phyloP scores from a whole-genome alignment of 2,888 invertebrate genomes.

The Drosophila rellima region DNA sequence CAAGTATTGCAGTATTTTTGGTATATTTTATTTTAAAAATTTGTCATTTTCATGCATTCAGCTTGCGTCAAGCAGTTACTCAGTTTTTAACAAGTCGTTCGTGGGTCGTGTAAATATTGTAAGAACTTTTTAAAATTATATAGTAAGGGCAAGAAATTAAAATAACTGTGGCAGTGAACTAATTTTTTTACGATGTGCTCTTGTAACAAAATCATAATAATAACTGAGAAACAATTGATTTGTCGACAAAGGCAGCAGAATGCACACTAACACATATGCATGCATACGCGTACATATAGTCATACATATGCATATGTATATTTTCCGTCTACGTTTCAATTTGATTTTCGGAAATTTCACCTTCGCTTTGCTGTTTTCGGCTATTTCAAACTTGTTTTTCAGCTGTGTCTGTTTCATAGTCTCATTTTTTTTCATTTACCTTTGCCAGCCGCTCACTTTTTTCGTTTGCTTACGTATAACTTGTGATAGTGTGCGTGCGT shows the following conservation, averaged over 20 bases:
- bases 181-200: slow-evolving; percentile 12
- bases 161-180: slow-evolving; percentile 24
- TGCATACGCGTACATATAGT: slow-evolving; percentile 34
- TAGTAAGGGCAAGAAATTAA: slow-evolving; percentile 17
- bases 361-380: slow-evolving; percentile 81
- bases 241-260: slow-evolving; percentile 46
- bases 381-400: slow-evolving; percentile 79
- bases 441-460: slow-evolving; percentile 78
- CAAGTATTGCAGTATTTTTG: slow-evolving; percentile 34
- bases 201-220: slow-evolving; percentile 10
- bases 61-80: slow-evolving; percentile 13
- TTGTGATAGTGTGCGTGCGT: slow-evolving; percentile 68
- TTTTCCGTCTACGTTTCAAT: slow-evolving; percentile 81
- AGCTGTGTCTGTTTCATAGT: slow-evolving; percentile 75
- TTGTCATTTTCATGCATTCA: slow-evolving; percentile 30
- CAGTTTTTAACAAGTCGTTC: slow-evolving; percentile 67
- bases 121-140: slow-evolving; percentile 45
- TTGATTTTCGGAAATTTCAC: slow-evolving; percentile 78
- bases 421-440: slow-evolving; percentile 66
- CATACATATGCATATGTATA: slow-evolving; percentile 70
- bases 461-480: slow-evolving; percentile 80
- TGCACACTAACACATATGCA: slow-evolving; percentile 43
- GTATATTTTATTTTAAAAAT: slow-evolving; percentile 16
- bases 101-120: slow-evolving; percentile 67
- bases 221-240: slow-evolving; percentile 2